These are phyloP conservation scores for Syrphus vitripennis DNA, from an alignment of 2,888 invertebrate genomes.

Conservation along the genomic window DNA sequence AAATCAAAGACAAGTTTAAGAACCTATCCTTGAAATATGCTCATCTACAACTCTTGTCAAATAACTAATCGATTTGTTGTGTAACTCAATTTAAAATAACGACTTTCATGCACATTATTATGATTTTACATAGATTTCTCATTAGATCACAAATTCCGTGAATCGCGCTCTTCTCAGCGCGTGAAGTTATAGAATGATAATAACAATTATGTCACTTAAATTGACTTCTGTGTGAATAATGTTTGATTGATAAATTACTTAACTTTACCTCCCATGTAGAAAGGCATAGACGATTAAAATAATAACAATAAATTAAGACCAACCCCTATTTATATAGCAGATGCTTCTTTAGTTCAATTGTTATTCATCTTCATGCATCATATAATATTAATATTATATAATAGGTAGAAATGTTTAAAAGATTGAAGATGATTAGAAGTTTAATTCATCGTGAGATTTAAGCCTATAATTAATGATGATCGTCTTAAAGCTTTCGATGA, in stretches of 20 bases:
- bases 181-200: background rate
- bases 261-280: background rate
- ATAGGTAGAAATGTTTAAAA: background rate
- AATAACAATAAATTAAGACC: conserved; percentile 10
- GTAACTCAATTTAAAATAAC: background rate
- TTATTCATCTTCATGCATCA: background rate
- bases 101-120: background rate
- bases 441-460: background rate
- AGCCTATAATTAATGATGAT: conserved; percentile 4
- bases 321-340: background rate
- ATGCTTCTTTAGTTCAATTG: background rate
- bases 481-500: background rate
- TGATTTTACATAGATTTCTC: background rate
- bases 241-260: background rate
- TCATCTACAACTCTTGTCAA: background rate
- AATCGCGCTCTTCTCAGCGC: background rate
- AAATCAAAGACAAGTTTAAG: background rate
- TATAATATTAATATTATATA: background rate
- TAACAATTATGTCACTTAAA: conserved; percentile 1
- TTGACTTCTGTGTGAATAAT: background rate
- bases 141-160: background rate
- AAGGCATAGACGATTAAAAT: background rate
- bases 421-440: conserved; percentile 1
- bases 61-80: background rate
- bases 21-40: background rate